Evolutionary conservation across 2,888 invertebrate species (phyloP).

Genomic region (Geophilus truncorum): DNA sequence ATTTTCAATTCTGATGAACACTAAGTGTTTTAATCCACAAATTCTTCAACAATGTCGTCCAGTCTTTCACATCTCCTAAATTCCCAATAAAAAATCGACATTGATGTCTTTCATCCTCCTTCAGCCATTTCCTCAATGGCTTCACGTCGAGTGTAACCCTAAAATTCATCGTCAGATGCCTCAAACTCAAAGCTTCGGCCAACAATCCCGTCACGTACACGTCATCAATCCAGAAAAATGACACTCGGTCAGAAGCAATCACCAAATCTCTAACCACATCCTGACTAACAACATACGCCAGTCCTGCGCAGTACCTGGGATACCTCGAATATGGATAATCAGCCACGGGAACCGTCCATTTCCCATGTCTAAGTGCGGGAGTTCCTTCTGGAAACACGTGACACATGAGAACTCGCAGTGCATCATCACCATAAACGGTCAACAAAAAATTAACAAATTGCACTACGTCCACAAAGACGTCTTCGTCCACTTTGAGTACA

Average conservation of each 20-base stretch:
- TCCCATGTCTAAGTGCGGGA: slow-evolving; percentile 46
- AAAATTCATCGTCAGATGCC: slow-evolving; percentile 35
- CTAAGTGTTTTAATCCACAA: slow-evolving; percentile 33
- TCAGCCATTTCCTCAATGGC: slow-evolving; percentile 31
- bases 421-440: slow-evolving; percentile 39
- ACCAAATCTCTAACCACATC: slow-evolving; percentile 55
- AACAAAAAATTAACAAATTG: slow-evolving; percentile 54
- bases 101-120: not conserved
- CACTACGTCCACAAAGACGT: slow-evolving; percentile 66
- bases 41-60: not conserved
- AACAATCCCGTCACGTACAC: slow-evolving; percentile 69
- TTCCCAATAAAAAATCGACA: slow-evolving; percentile 34
- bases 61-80: not conserved
- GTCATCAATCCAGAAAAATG: slow-evolving; percentile 80
- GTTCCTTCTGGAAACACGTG: slow-evolving; percentile 47
- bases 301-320: slow-evolving; percentile 71
- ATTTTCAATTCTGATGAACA: not conserved
- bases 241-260: slow-evolving; percentile 53
- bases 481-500: slow-evolving; percentile 71
- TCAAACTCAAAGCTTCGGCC: slow-evolving; percentile 44
- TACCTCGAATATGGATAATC: slow-evolving; percentile 63
- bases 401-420: slow-evolving; percentile 58
- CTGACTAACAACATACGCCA: slow-evolving; percentile 62
- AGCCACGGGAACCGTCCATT: slow-evolving; percentile 67
- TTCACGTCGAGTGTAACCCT: slow-evolving; percentile 30